phyloP scores from a whole-genome alignment of 2,113 vertebrate genomes.

The Scatophagus argus region DNA sequence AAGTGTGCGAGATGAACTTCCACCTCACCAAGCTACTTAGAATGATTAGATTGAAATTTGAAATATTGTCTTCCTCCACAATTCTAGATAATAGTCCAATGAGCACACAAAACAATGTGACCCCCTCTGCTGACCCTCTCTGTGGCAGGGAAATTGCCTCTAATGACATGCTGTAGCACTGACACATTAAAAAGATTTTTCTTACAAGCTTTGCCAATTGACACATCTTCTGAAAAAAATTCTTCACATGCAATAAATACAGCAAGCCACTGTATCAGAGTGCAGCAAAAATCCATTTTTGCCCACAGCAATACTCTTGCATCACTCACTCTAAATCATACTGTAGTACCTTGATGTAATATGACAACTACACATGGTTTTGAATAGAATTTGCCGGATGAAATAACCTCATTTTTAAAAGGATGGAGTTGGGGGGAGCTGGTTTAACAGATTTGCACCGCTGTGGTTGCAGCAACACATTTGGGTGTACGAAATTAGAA shows the following conservation, averaged over 20 bases:
- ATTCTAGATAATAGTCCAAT: conserved; percentile 75
- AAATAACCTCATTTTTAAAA: conserved; percentile 57
- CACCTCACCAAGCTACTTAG: conserved; percentile 68
- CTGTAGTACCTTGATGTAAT: conserved; percentile 38
- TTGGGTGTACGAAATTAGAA: conserved; percentile 60
- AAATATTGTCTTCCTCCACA: conserved; percentile 65
- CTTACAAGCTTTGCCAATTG: conserved; percentile 61
- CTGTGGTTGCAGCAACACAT: conserved; percentile 38
- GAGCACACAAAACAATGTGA: conserved; percentile 71
- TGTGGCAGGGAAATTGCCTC: conserved; percentile 76
- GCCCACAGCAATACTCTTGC: conserved; percentile 53
- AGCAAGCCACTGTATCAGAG: conserved; percentile 25
- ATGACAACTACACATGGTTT: conserved; percentile 43
- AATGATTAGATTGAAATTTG: conserved; percentile 71
- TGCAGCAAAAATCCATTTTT: conserved; percentile 28
- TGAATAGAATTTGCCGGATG: conserved; percentile 47
- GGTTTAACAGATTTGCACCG: conserved; percentile 38
- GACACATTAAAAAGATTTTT: conserved; percentile 64
- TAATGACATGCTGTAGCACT: conserved; percentile 66
- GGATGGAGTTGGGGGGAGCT: background rate
- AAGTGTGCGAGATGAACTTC: conserved; percentile 71
- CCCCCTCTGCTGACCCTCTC: conserved; percentile 77
- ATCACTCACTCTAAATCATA: conserved; percentile 52
- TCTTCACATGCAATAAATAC: conserved; percentile 62
- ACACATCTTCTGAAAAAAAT: conserved; percentile 63